Conservation (phyloP, 2,113 vertebrate genomes). For the Gopherus flavomarginatus region DNA sequence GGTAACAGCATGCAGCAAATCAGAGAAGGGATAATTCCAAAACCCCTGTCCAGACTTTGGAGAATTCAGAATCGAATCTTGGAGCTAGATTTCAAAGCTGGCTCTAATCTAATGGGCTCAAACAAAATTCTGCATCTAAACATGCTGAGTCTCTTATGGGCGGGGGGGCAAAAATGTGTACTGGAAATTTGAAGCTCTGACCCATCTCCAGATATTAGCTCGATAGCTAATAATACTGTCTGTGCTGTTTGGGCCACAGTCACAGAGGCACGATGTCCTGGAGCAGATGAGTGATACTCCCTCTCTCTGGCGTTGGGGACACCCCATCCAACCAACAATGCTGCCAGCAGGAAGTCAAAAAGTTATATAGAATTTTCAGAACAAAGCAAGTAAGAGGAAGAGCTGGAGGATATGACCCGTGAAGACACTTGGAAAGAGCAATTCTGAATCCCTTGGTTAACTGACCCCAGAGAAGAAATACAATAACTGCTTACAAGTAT, state of each 20-base stretch:
- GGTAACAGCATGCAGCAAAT: neutral
- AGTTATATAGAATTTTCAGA: rapidly evolving
- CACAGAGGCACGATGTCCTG: neutral
- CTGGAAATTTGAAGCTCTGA: rapidly evolving
- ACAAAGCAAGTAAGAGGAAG: neutral
- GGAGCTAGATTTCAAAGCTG: neutral
- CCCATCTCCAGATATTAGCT: neutral
- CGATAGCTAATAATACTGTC: rapidly evolving
- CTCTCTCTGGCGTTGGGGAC: rapidly evolving
- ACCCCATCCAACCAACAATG: neutral
- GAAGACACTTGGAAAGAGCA: neutral
- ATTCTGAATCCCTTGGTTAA: neutral
- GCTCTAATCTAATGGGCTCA: neutral
- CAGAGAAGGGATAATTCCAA: neutral
- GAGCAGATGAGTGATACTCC: neutral
- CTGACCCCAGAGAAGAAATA: neutral
- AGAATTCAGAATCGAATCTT: neutral
- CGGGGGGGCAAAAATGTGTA: neutral
- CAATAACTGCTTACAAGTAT: neutral
- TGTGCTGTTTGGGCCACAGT: neutral
- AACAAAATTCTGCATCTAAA: neutral
- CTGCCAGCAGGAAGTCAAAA: neutral
- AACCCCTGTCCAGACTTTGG: rapidly evolving
- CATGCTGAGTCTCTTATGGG: neutral
- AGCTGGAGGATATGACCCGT: neutral